Conservation (phyloP, 2,888 invertebrate genomes). For the Limnephilus marmoratus region DNA sequence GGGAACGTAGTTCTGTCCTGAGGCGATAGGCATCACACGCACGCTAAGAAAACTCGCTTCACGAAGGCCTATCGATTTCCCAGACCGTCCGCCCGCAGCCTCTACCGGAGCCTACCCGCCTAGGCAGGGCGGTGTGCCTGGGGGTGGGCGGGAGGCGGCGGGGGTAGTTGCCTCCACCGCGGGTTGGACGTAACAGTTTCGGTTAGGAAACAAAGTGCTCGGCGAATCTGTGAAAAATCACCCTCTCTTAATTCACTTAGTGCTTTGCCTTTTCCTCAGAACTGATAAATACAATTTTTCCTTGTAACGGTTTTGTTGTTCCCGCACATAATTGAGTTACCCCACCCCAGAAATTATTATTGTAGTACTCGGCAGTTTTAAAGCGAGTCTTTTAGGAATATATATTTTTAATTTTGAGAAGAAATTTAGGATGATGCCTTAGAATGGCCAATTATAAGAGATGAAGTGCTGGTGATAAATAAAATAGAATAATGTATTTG, state of each 20-base stretch:
- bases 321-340: constrained; percentile 27
- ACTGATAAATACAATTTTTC: constrained; percentile 27
- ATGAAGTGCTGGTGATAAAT: neutral
- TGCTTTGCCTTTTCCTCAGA: constrained; percentile 18
- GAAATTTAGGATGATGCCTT: neutral
- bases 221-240: constrained; percentile 46
- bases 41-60: constrained; percentile 33
- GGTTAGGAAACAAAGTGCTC: constrained; percentile 45
- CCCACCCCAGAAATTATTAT: neutral
- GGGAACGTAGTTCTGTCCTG: neutral
- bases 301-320: neutral
- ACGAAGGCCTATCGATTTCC: constrained; percentile 34
- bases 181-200: constrained; percentile 25
- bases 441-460: neutral
- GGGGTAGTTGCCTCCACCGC: neutral
- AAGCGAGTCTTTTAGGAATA: constrained; percentile 7
- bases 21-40: constrained; percentile 32
- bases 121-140: neutral
- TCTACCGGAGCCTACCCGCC: neutral
- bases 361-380: constrained; percentile 9
- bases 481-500: neutral
- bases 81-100: neutral
- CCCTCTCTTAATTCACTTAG: constrained; percentile 46
- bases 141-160: neutral
- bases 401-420: neutral